These are phyloP conservation scores for Myocastor coypus DNA, from an alignment of 2,113 vertebrate species.

Conservation along the genomic window DNA sequence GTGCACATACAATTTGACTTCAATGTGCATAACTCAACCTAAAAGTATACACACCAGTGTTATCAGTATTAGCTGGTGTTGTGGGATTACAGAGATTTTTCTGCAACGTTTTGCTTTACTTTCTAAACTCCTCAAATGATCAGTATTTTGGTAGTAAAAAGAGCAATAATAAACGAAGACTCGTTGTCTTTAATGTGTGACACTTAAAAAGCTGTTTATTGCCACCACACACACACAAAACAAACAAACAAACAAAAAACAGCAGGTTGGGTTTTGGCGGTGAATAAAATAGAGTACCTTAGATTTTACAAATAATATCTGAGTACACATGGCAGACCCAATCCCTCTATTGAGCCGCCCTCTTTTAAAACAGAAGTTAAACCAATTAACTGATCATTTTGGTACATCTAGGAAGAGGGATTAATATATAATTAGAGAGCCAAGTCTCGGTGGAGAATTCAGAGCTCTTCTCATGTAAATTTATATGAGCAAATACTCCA, in stretches of 20 bases:
- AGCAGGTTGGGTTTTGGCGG: background rate
- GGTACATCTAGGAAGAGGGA: background rate
- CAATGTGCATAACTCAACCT: background rate
- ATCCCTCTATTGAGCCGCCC: background rate
- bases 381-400: background rate
- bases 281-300: background rate
- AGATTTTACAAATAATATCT: constrained; percentile 14
- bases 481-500: background rate
- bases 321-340: background rate
- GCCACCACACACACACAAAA: rapidly evolving
- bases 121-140: background rate
- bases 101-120: background rate
- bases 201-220: background rate
- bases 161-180: background rate
- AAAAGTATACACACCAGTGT: background rate
- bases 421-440: background rate
- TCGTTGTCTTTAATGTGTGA: background rate
- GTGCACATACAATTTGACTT: background rate
- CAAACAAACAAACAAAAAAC: no score
- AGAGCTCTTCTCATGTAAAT: background rate
- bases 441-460: background rate
- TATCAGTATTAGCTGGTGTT: background rate
- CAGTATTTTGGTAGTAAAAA: background rate
- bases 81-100: background rate
- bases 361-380: constrained; percentile 23